Base-by-base conservation (phyloP, 2,888 invertebrate species). In the Catocala sponsa region DNA sequence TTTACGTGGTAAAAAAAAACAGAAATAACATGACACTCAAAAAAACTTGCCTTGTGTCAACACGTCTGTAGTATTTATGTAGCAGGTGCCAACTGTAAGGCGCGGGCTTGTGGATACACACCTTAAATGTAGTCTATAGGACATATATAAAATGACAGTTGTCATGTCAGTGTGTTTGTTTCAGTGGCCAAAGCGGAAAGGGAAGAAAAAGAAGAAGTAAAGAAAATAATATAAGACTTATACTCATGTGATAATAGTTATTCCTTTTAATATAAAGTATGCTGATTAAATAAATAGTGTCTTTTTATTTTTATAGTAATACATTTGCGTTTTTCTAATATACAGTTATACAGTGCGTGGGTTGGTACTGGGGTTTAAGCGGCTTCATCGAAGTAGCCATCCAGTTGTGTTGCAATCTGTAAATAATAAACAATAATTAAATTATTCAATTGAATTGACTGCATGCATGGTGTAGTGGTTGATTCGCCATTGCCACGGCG, bases 361-460 rank as follows among this genome's bases (percentile, higher is more conserved):
- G 13, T 13, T 46, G n/a, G 5, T 46, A 6, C 0, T 46, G 32
- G 42, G 58, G 6, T 38, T 74, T 95, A 97, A 38, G 97, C 97
- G 49, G 97, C 96, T 73, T 98, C 97, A 93, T 99, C 99, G 89
- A 99, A 99, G 83, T 99, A 98, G 64, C 97, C 97, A 83, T 98
- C 98, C 53, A 99, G 96, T 84, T 98, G 95, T 0, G 96, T 96
- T 1, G 97, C 96, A 6, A 99, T 97, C 94, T 94, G 88, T 13
- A 65, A 65, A 82, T 82, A 54, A 55, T 59, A 65, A 32, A 43
- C 32, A 46, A 48, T n/a, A 5, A n/a, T 38, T 1, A 38, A 38
- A 38, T 38, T 7, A 38, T 38, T 25, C 25, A 1, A 25, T 25
- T 25, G 25, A 25, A 25, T 25, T 25, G 25, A 25, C 25, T 25